These are phyloP conservation scores for Podarcis cretensis DNA, from an alignment of 2,113 vertebrate species.

Conservation along the genomic window DNA sequence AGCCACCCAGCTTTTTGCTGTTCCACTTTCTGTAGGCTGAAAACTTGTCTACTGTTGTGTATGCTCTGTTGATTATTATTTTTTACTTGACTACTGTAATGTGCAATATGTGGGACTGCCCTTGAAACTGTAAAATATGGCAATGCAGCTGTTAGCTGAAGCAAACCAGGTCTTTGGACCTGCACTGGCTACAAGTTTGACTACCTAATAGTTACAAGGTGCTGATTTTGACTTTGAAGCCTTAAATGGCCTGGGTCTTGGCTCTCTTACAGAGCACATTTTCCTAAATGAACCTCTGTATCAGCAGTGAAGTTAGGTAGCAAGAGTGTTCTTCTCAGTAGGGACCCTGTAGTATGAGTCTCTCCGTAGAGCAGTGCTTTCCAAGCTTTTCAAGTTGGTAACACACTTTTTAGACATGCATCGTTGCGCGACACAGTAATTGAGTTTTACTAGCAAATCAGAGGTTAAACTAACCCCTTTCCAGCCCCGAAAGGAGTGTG, in stretches of 20 bases:
- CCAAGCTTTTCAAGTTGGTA: background rate
- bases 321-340: background rate
- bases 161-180: background rate
- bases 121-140: background rate
- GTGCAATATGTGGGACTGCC: background rate
- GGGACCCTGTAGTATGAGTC: background rate
- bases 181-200: background rate
- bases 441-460: too few species aligned
- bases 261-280: background rate
- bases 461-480: too few species aligned
- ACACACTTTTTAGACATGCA: too few species aligned
- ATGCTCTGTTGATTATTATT: too few species aligned
- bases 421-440: too few species aligned
- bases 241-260: background rate
- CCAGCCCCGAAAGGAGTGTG: too few species aligned
- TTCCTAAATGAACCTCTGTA: background rate
- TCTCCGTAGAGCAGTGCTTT: background rate
- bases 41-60: too few species aligned
- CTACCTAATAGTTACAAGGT: background rate
- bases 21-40: too few species aligned
- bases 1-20: too few species aligned
- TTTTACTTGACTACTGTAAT: too few species aligned
- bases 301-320: background rate
- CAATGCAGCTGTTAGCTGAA: background rate
- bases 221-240: background rate